Evolutionary conservation across 1,140 invertebrate species (phyloP).

Genomic region (Monochamus saltuarius): DNA sequence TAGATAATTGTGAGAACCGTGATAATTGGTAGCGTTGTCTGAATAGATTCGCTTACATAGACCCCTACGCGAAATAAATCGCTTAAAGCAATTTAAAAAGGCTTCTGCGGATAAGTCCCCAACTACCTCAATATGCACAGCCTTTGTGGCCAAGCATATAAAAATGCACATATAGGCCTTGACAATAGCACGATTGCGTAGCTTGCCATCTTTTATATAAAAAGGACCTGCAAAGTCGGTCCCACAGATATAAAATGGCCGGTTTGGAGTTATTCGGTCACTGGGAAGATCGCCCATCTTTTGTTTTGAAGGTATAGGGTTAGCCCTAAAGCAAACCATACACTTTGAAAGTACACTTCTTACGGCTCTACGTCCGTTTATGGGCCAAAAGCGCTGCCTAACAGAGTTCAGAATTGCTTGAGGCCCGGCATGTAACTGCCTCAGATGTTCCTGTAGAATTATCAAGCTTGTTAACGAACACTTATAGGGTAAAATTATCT

Average conservation of each 20-base stretch:
- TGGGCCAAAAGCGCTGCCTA: constrained; percentile 25
- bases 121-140: constrained; percentile 51
- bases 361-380: constrained; percentile 19
- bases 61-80: too few relatives aligned
- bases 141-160: constrained; percentile 50
- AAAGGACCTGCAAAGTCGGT: too few relatives aligned
- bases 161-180: too few relatives aligned
- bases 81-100: too few relatives aligned
- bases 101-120: too few relatives aligned
- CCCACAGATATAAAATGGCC: too few relatives aligned
- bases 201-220: too few relatives aligned
- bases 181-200: too few relatives aligned
- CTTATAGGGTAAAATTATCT: neutral
- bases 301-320: neutral
- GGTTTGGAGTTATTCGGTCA: constrained; percentile 20
- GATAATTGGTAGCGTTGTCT: too few relatives aligned
- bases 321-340: constrained; percentile 28
- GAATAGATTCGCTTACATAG: too few relatives aligned
- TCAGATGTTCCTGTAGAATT: constrained; percentile 8
- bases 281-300: neutral
- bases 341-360: neutral
- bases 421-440: neutral
- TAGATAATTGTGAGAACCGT: too few relatives aligned
- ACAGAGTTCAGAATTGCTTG: neutral
- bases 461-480: constrained; percentile 4